Evolutionary conservation across 2,113 vertebrate genomes (phyloP).

Genomic region (Lepidothrix coronata): DNA sequence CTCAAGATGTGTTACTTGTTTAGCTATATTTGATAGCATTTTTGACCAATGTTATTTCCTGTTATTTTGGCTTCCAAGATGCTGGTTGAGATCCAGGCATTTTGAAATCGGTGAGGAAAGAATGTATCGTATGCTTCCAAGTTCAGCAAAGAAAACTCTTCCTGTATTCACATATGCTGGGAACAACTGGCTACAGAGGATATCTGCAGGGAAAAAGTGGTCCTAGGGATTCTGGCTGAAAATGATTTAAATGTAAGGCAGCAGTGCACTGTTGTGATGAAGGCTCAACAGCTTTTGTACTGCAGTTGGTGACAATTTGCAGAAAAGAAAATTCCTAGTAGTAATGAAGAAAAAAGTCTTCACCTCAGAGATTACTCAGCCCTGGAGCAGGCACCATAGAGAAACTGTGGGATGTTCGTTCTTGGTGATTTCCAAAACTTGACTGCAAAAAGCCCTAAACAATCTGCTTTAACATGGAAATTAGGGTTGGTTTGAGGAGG

Average conservation of each 20-base stretch:
- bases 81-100: neutral
- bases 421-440: neutral
- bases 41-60: neutral
- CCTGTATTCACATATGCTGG: neutral
- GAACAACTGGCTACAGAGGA: neutral
- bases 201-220: neutral
- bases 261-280: rapidly evolving
- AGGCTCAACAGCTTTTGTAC: neutral
- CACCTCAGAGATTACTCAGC: neutral
- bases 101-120: neutral
- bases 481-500: neutral
- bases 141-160: neutral
- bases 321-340: neutral
- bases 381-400: neutral
- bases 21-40: neutral
- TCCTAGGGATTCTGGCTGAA: neutral
- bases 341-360: neutral
- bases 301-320: neutral
- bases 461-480: neutral
- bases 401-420: neutral
- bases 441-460: neutral
- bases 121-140: neutral
- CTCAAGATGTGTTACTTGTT: neutral
- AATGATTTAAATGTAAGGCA: neutral
- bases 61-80: neutral